A percentile compares a stretch with the other conserved stretches of the same genome.
These are phyloP conservation scores for Pantherophis guttatus DNA, from an alignment of 2,113 vertebrate species.

Conservation along the genomic window DNA sequence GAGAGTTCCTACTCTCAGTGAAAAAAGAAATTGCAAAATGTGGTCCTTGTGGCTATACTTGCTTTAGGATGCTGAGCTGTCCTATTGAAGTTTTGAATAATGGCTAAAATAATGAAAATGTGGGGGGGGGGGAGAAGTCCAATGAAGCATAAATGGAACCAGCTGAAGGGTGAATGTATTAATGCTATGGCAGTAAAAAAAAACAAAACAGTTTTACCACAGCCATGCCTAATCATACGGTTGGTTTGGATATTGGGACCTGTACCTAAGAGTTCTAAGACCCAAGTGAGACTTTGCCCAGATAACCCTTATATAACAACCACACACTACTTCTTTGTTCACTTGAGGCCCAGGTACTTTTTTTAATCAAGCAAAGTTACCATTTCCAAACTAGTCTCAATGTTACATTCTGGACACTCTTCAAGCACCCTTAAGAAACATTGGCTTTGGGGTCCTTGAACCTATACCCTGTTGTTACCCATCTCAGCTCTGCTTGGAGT, in stretches of 20 bases:
- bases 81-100: background rate
- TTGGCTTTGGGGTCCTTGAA: background rate
- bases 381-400: background rate
- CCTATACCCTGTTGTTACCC: background rate
- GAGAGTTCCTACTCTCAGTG: background rate
- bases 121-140: background rate
- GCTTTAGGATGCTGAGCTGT: background rate
- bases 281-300: background rate
- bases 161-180: background rate
- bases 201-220: background rate
- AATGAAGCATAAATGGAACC: background rate
- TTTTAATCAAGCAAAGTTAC: background rate
- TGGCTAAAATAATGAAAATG: background rate
- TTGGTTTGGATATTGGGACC: background rate
- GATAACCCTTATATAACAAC: background rate
- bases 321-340: background rate
- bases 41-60: background rate
- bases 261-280: background rate
- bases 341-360: background rate
- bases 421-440: background rate
- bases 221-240: background rate
- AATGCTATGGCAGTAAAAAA: background rate
- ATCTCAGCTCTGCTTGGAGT: background rate
- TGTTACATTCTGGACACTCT: background rate
- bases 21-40: background rate